Evolutionary conservation across 37 sponge, comb jelly and placozoan genomes (phyloP), one percentile per base, ranked within the genome.

Genomic region (Eunapius fragilis): DNA sequence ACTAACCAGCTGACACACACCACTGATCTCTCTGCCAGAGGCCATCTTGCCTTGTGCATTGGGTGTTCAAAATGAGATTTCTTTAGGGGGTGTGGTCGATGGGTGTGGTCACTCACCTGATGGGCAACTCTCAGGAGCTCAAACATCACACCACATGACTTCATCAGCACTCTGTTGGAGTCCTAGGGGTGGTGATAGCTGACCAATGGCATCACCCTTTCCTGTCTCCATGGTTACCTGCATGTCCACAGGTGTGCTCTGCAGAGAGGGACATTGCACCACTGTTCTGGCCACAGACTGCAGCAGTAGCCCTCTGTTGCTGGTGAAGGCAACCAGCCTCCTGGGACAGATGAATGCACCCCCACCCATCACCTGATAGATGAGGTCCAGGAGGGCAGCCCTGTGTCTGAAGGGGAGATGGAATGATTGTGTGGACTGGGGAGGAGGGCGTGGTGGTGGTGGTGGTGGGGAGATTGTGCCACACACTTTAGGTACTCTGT

Each of bases 301-400:
- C 0, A 81, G 71, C 3, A 38, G 70, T 23, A 74, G 74, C 24
- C 87, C 87, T 69, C 74, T 68, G 5, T 86, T 77, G 7, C 73
- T 50, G 24, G 69, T 67, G 32, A 91, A 80, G 23, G 32, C 28
- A 0, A 32, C 24, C 28, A 71, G 1, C 84, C 80, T 86, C 41
- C 69, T 74, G 23, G 4, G 37, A 27, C 36, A n/a, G 24, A 58
- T 22, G 72, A 34, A 72, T 0, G 72, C n/a, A n/a, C n/a, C 73
- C 80, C 79, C 91, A 33, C 80, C 70, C 50, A 83, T 25, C 87
- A 91, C 73, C 6, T 91, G 91, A 49, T 86, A 91, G 34, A 91
- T 48, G 45, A 86, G 47, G 49, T 83, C 80, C 79, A 91, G 37
- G 31, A 83, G 32, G 24, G 85, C 69, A 6, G 86, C 37, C 22